Base-by-base conservation (phyloP, 2,888 invertebrate genomes). In the Tenodera sinensis region DNA sequence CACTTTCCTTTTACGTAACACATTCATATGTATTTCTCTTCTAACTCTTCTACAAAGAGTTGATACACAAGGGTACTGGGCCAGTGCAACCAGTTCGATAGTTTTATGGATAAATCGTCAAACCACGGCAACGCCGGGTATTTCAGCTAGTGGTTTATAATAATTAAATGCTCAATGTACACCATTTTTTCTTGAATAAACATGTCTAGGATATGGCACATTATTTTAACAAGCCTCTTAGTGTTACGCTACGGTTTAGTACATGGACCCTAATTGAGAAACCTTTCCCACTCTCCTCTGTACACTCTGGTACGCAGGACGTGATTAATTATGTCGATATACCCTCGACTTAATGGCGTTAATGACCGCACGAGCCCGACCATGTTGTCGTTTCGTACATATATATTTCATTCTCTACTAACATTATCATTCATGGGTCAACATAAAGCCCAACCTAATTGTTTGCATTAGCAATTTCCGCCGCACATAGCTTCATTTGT, bases 391-490 rank as follows among this genome's bases (percentile, higher is more conserved):
- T 71, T 71, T 71, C 54, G 54, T 71, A 71, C 54, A 71, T 71
- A 71, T 71, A 86, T 86, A 81, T 20, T 81, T 86, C 71, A 85
- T 81, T 71, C 86, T 28, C 14, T 25, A 86, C 86, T 54, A 81
- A 27, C 47, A 14, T 71, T 85, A 47, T 85, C 85, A 84, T 34
- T 85, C 85, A 47, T 85, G n/a, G 15, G 14, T 27, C 47, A 85
- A 86, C 28, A 86, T 81, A 86, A 4, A 86, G 71, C 86, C 47
- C 28, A 71, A 27, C 86, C 81, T 86, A 86, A 86, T 81, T 86
- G 86, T 28, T 86, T 47, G 71, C 86, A 86, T 81, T 86, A 81
- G 86, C 86, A 28, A 54, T 85, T 85, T 85, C 85, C 85, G 28
- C 54, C 54, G 25, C 85, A 85, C 54, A 85, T 54, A 42, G 54